Evolutionary conservation across 2,113 vertebrate species (phyloP), one percentile per base, ranked within the genome.

Genomic region (Cinclus mexicanus): DNA sequence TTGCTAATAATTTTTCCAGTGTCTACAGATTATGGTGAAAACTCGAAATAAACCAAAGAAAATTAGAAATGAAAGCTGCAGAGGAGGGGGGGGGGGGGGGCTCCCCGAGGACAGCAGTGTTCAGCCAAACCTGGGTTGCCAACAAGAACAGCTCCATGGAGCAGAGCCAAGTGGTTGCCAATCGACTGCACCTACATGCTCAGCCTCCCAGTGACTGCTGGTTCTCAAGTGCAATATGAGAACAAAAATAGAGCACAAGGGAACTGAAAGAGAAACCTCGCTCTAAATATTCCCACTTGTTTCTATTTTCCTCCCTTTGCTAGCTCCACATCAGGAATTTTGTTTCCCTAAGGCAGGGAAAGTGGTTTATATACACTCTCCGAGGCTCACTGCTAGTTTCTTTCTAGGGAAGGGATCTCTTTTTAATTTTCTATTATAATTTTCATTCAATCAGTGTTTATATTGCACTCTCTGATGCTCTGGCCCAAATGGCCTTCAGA

Each of bases 251-350:
- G 90, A 80, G 84, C 55, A 77, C 78, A 15, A 88, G 56, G 11
- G 82, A 97, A 91, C 68, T 93, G 93, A 95, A 96, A 96, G 93
- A 96, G 94, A 96, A 95, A 96, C 87, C 68, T 67, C 9, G 1
- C 42, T 89, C 93, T 94, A 94, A 96, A 93, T 91, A 97, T 81
- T 96, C 76, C 59, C 79, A 47, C 75, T 93, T 79, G 90, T 37
- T 96, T 93, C 87, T 97, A 86, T 95, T 94, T 94, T 92, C 64
- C 52, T 92, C 55, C 47, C 63, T 52, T 84, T 81, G 50, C 33
- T 11, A 88, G 47, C 44, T 86, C 78, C 44, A 47, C 39, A 83
- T 22, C 1, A 5, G 75, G 87, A 65, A 35, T 91, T 91, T 83
- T 82, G 53, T 83, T 90, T 83, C 67, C 46, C 79, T 50, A 70